phyloP scores from a whole-genome alignment of 2,113 vertebrate species.

The Rhinolophus ferrumequinum region DNA sequence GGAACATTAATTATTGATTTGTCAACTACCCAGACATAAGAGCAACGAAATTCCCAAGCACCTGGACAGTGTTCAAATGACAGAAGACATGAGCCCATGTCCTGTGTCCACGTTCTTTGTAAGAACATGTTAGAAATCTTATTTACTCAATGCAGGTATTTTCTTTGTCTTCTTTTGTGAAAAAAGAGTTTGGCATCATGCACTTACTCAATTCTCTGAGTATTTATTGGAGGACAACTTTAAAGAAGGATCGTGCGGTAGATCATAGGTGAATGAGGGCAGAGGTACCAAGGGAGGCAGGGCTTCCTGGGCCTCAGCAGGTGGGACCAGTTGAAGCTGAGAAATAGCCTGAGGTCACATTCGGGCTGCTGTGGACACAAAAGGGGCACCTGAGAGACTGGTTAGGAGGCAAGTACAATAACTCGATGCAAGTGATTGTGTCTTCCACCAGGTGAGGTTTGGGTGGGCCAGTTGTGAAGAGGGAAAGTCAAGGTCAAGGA shows the following conservation, averaged over 20 bases:
- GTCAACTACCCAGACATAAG: not conserved
- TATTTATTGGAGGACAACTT: not conserved
- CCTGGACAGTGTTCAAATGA: not conserved
- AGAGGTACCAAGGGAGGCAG: accelerated
- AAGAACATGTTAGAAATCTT: not conserved
- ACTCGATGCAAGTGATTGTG: not conserved
- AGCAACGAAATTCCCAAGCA: not conserved
- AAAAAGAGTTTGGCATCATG: not conserved
- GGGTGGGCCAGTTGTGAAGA: not conserved
- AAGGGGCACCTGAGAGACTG: not conserved
- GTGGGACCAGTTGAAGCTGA: accelerated
- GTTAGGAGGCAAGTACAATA: accelerated
- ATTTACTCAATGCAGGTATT: not conserved
- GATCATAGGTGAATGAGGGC: not conserved
- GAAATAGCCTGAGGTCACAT: accelerated
- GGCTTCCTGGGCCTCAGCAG: accelerated
- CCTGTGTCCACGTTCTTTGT: not conserved
- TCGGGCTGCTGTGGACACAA: not conserved
- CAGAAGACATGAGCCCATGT: not conserved
- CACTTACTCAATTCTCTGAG: not conserved
- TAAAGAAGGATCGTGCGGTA: not conserved
- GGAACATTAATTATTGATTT: not conserved
- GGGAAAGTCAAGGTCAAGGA: not conserved
- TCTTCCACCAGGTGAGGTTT: not conserved
- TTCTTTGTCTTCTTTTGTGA: not conserved